Evolutionary conservation across 2,888 invertebrate species (phyloP), one percentile per base, ranked within the genome.

Genomic region (Meandrusa payeni): DNA sequence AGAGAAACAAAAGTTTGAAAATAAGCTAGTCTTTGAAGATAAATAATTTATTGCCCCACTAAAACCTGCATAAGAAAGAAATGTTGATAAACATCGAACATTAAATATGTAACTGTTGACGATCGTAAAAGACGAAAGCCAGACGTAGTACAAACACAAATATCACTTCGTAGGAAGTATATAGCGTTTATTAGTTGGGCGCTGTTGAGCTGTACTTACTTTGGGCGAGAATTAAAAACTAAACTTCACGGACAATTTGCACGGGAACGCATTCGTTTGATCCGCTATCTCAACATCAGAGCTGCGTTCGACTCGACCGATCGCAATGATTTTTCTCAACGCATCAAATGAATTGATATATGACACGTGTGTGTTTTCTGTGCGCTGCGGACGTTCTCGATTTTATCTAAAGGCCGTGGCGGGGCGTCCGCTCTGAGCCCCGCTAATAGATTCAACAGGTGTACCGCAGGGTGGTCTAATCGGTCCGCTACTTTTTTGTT

Each of bases 71-170:
- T 82, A 82, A 86, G 85, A 86, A 87, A 86, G 80, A 86, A 85
- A 77, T 87, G 86, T 86, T 87, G 85, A 87, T 87, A 87, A 86
- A 87, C 87, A 86, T 82, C 78, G 82, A 79, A 80, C 81, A 85
- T 85, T 82, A 83, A 85, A 85, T 85, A 86, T 86, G 83, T 85
- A 86, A 87, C 87, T 83, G 85, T 83, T 82, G 83, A 78, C 73
- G 76, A 83, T 85, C 83, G 64, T 87, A 85, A 87, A 76, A 67
- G 72, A 81, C 76, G 69, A 74, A 80, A 73, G 73, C 81, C 85
- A 85, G 85, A 76, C 83, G 65, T 69, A 69, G 64, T 71, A 69
- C 67, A 68, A 69, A 71, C 72, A 69, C 70, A 74, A 76, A 81
- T 82, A 83, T 81, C 76, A 79, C 75, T 78, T 79, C 73, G 71